A percentile compares a stretch with the other conserved stretches of the same genome.
phyloP scores from a whole-genome alignment of 1,140 invertebrate genomes.

The Magallana gigas region DNA sequence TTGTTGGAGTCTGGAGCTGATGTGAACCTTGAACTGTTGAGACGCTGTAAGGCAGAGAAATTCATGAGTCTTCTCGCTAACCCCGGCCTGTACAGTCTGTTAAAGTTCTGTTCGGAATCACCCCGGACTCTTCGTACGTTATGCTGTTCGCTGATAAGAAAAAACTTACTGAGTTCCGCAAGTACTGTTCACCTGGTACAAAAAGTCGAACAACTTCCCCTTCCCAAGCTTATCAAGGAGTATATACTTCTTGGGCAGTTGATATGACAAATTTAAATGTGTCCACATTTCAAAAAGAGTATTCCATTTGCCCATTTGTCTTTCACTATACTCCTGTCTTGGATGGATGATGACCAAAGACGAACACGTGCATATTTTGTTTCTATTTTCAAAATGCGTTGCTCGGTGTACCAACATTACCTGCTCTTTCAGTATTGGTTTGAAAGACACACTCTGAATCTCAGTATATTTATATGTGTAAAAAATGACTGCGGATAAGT shows the following conservation, averaged over 20 bases:
- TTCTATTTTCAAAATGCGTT: no score
- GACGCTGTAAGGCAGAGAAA: slow-evolving; percentile 67
- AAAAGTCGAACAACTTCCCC: slow-evolving; percentile 67
- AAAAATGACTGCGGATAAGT: no score
- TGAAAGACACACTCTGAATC: no score
- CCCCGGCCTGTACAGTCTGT: slow-evolving; percentile 60
- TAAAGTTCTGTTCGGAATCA: slow-evolving; percentile 60
- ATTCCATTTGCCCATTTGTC: no score
- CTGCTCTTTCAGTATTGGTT: no score
- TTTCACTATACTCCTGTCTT: no score
- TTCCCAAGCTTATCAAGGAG: slow-evolving; percentile 70
- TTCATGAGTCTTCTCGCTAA: slow-evolving; percentile 57
- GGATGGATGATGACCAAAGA: no score
- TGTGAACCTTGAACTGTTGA: slow-evolving; percentile 59
- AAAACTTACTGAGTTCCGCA: slow-evolving; percentile 57
- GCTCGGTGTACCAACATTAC: no score
- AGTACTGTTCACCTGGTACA: slow-evolving; percentile 63
- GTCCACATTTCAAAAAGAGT: no score
- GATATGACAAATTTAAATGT: not conserved
- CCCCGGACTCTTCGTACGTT: slow-evolving; percentile 64
- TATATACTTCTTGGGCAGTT: slow-evolving; percentile 68
- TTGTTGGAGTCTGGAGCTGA: slow-evolving; percentile 67
- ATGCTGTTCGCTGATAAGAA: slow-evolving; percentile 65
- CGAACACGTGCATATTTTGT: no score
- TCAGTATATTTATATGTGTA: no score